phyloP scores from a whole-genome alignment of 2,888 invertebrate species.

The Sycophila texana region DNA sequence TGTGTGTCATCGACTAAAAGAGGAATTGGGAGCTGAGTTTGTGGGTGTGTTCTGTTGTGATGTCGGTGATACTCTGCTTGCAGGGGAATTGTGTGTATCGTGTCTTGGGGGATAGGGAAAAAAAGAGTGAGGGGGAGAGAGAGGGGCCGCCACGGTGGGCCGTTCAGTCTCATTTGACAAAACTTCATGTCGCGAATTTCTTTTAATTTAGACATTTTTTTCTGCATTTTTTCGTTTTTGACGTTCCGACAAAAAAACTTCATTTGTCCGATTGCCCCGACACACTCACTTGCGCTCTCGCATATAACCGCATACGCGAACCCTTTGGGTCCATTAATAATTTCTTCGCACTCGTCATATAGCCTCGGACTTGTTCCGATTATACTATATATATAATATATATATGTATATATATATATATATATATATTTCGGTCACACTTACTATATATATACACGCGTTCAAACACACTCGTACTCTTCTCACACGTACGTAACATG shows the following conservation, averaged over 20 bases:
- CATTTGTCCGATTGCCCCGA: constrained; percentile 68
- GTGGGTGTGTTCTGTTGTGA: constrained; percentile 25
- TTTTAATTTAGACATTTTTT: constrained; percentile 21
- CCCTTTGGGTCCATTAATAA: constrained; percentile 56
- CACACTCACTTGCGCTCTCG: constrained; percentile 61
- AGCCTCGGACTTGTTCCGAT: constrained; percentile 56
- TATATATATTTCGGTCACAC: constrained; percentile 45
- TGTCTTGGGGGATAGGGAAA: not conserved
- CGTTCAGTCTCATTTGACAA: constrained; percentile 73
- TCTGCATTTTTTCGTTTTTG: constrained; percentile 14
- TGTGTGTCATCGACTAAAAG: constrained; percentile 26
- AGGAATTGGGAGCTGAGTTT: not conserved
- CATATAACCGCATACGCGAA: constrained; percentile 63
- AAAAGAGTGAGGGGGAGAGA: constrained; percentile 19
- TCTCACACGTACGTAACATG: constrained; percentile 56
- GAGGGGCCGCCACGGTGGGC: constrained; percentile 67
- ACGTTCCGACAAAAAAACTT: constrained; percentile 39
- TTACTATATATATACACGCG: constrained; percentile 46
- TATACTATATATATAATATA: constrained; percentile 49
- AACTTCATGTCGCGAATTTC: constrained; percentile 63
- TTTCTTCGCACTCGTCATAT: constrained; percentile 49
- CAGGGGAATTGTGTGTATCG: not conserved
- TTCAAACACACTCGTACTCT: constrained; percentile 59
- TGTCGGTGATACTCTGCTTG: constrained; percentile 4
- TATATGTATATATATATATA: no score